Percentiles rank a stretch among this genome's conserved stretches.
Conservation (phyloP, 2,797 vertebrate genomes). For the Pagetopsis macropterus region DNA sequence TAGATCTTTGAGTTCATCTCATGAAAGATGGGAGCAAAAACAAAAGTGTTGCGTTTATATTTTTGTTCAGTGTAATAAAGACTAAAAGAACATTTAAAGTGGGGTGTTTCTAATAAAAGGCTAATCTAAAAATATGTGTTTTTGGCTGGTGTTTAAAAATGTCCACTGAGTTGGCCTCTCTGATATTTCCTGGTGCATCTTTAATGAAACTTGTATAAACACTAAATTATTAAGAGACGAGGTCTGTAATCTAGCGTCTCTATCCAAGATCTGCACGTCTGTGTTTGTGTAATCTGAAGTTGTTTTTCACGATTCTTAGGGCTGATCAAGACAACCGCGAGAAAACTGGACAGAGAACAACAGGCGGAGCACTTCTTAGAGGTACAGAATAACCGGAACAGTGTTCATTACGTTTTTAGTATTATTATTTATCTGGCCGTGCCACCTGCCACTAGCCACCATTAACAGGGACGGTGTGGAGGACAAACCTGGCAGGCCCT, state of each 20-base stretch:
- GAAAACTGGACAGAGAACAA: conserved; percentile 95
- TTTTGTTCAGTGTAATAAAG: no score
- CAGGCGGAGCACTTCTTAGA: conserved; percentile 95
- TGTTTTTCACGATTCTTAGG: conserved; percentile 81
- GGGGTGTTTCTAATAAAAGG: no score
- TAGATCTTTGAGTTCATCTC: no score
- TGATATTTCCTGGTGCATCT: neutral
- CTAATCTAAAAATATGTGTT: no score
- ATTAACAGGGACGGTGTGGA: conserved; percentile 69
- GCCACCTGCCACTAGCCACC: conserved; percentile 67
- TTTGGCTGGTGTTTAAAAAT: no score
- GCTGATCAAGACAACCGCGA: conserved; percentile 93
- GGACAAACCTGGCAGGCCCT: conserved; percentile 72
- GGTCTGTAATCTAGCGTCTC: neutral
- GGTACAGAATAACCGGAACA: conserved; percentile 80
- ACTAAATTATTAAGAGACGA: neutral
- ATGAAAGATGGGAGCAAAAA: no score
- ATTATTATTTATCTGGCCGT: conserved; percentile 73
- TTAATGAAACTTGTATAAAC: neutral
- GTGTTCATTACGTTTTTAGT: conserved; percentile 40
- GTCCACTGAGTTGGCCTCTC: no score
- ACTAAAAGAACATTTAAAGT: no score
- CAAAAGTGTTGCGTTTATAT: no score
- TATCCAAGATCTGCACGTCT: neutral
- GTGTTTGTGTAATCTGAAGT: conserved; percentile 16